These are phyloP conservation scores for Adrianichthys oophorus DNA, from an alignment of 2,797 vertebrate genomes.

Conservation along the genomic window DNA sequence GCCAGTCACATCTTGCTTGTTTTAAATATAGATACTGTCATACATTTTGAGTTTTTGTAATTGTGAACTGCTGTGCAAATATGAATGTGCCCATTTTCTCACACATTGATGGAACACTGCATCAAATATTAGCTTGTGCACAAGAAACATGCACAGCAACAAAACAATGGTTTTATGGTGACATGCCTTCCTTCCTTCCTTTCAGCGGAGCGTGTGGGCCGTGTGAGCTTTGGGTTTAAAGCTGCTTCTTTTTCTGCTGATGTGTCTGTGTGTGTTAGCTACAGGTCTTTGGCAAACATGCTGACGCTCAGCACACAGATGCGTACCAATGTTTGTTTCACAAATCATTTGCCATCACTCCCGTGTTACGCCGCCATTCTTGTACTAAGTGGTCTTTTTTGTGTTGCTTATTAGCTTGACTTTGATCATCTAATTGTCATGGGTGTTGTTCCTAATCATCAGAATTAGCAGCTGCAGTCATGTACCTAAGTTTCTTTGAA, in stretches of 20 bases:
- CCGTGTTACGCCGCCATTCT: slow-evolving; percentile 10
- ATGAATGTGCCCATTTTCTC: background rate
- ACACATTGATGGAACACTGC: background rate
- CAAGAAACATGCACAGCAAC: background rate
- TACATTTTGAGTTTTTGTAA: background rate
- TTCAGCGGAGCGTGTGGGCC: slow-evolving; percentile 32
- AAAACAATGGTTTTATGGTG: background rate
- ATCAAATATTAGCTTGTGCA: background rate
- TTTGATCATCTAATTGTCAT: slow-evolving; percentile 31
- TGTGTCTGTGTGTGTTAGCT: slow-evolving; percentile 15
- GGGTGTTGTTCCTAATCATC: slow-evolving; percentile 40
- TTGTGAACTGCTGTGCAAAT: slow-evolving; percentile 5
- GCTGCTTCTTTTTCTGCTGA: slow-evolving; percentile 30
- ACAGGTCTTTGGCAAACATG: background rate
- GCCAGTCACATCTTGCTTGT: background rate
- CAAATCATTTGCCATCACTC: slow-evolving; percentile 5
- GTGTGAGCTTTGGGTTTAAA: slow-evolving; percentile 33
- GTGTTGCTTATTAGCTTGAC: slow-evolving; percentile 9
- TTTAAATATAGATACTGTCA: background rate
- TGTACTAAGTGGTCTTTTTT: slow-evolving; percentile 26
- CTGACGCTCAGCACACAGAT: background rate
- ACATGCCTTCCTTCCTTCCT: background rate
- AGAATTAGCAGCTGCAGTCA: slow-evolving; percentile 20
- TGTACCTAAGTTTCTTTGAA: slow-evolving; percentile 45
- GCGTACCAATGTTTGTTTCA: background rate